phyloP scores from a whole-genome alignment of 2,113 vertebrate genomes.

The Gambusia holbrooki region DNA sequence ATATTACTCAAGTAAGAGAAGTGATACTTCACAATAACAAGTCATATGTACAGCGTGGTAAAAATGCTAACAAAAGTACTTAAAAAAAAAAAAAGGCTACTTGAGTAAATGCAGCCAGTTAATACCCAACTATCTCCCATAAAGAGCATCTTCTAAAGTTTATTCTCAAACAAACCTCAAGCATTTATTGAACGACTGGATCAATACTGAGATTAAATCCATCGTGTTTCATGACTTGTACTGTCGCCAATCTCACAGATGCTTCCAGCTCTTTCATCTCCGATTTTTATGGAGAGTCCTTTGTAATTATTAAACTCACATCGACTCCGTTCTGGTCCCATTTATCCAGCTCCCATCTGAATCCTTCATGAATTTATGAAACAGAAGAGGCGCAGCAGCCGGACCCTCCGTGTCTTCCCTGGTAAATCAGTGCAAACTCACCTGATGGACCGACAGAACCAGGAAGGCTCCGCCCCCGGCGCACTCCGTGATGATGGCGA shows the following conservation, averaged over 20 bases:
- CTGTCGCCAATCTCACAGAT: neutral
- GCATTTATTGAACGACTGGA: too few species aligned
- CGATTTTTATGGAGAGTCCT: neutral
- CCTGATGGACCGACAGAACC: constrained; percentile 89
- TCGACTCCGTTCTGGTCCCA: neutral
- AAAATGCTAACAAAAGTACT: too few species aligned
- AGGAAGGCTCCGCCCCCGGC: constrained; percentile 91
- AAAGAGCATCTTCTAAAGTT: too few species aligned
- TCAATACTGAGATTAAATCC: neutral
- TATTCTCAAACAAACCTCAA: too few species aligned
- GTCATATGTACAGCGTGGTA: too few species aligned
- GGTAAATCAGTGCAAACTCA: constrained; percentile 68
- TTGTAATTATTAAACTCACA: neutral
- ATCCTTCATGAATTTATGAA: neutral
- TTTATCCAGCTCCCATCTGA: neutral
- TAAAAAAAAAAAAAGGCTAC: too few species aligned
- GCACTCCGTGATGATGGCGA: constrained; percentile 94
- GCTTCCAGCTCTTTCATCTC: neutral
- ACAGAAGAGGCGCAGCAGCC: neutral
- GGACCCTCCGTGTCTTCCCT: neutral
- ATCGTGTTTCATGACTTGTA: neutral
- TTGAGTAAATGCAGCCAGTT: too few species aligned
- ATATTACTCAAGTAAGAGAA: too few species aligned
- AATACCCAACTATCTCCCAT: too few species aligned
- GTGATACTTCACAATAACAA: too few species aligned